phyloP scores from a whole-genome alignment of 2,888 invertebrate genomes.

The Trissonchulus latispiculum region DNA sequence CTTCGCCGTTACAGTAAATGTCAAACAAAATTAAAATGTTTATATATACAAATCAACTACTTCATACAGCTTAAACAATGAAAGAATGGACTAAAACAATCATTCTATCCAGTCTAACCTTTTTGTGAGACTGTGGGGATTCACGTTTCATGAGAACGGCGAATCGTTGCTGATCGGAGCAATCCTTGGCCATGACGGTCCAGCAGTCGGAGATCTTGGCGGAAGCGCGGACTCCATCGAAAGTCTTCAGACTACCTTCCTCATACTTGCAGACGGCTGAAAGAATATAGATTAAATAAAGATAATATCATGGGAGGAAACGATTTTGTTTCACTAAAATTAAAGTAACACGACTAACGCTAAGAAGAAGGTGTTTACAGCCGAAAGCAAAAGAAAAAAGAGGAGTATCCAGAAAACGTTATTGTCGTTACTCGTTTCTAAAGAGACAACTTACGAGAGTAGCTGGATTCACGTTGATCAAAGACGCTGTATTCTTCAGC shows the following conservation, averaged over 20 bases:
- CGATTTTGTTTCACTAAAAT: no score
- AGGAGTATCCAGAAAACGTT: no score
- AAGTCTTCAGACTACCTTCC: constrained; percentile 32
- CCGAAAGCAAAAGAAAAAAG: no score
- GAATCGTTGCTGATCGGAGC: constrained; percentile 40
- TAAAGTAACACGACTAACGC: no score
- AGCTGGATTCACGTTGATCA: no score
- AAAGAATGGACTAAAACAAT: not conserved
- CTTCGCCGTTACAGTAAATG: no score
- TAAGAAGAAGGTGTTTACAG: no score
- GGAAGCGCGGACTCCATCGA: constrained; percentile 37
- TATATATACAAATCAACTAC: not conserved
- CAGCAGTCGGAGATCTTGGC: constrained; percentile 41
- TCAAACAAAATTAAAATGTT: not conserved
- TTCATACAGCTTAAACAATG: not conserved
- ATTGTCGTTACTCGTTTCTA: no score
- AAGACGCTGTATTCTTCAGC: not conserved
- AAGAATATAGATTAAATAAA: no score
- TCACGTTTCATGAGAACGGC: constrained; percentile 43
- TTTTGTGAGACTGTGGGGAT: constrained; percentile 30
- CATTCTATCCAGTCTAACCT: constrained; percentile 17
- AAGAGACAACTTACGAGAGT: no score
- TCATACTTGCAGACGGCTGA: constrained; percentile 6
- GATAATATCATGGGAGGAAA: no score
- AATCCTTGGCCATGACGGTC: constrained; percentile 47